A percentile compares a stretch with the other conserved stretches of the same genome.
These are phyloP conservation scores for Aselliscus stoliczkanus DNA, from an alignment of 2,797 vertebrate species.

Conservation along the genomic window DNA sequence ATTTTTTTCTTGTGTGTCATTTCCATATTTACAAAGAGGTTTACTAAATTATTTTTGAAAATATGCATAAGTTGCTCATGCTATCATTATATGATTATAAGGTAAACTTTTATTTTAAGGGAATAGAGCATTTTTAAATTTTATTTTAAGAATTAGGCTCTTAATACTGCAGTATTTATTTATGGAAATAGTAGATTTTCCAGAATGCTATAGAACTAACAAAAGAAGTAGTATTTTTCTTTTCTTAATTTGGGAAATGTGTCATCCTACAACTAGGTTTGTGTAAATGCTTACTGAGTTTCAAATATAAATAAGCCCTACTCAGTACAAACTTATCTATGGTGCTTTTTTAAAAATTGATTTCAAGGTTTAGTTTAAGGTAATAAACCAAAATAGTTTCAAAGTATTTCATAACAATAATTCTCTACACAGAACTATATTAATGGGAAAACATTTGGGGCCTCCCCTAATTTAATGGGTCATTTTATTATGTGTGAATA, in stretches of 20 bases:
- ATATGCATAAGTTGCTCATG: background rate
- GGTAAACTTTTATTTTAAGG: background rate
- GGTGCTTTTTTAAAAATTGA: background rate
- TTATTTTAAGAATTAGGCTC: background rate
- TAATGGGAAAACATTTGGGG: background rate
- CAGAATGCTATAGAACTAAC: background rate
- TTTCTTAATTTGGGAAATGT: background rate
- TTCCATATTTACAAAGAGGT: background rate
- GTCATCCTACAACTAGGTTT: background rate
- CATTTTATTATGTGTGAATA: conserved; percentile 68
- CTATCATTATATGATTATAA: background rate
- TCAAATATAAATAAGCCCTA: background rate
- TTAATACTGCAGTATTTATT: background rate
- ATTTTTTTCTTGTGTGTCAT: background rate
- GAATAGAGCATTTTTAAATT: background rate
- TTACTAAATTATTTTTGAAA: background rate
- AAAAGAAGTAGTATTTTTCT: background rate
- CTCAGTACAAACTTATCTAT: background rate
- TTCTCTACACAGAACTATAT: background rate
- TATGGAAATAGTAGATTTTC: background rate
- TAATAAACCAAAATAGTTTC: background rate
- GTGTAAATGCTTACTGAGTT: background rate
- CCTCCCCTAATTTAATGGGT: conserved; percentile 35
- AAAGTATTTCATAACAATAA: background rate
- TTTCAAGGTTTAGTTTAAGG: background rate